Evolutionary conservation across 1,140 invertebrate species (phyloP).

Genomic region (Drosophila kepulauana): DNA sequence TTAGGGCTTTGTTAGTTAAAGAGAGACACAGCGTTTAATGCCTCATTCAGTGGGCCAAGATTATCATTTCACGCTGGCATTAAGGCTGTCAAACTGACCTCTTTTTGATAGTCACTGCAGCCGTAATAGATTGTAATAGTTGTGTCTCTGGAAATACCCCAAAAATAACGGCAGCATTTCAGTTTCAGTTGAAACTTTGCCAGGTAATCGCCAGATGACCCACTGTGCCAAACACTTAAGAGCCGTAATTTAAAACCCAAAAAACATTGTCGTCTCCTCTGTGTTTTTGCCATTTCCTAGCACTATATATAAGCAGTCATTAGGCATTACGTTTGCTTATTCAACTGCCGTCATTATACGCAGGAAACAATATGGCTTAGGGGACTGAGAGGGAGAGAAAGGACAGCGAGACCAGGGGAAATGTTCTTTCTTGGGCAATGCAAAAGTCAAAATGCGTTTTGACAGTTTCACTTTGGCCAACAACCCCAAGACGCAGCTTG

Average conservation of each 20-base stretch:
- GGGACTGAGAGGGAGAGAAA: not conserved
- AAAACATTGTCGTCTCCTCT: not conserved
- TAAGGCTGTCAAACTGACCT: constrained; percentile 35
- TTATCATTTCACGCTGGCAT: constrained; percentile 28
- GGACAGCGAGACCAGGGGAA: not conserved
- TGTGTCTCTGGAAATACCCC: not conserved
- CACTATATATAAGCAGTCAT: not conserved
- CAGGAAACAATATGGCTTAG: constrained; percentile 36
- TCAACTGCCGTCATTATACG: constrained; percentile 52
- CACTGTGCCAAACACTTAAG: constrained; percentile 39
- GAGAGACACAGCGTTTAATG: constrained; percentile 60
- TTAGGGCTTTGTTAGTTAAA: constrained; percentile 64
- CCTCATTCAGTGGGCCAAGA: constrained; percentile 47
- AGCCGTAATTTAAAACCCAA: constrained; percentile 37
- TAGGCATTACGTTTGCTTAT: constrained; percentile 50
- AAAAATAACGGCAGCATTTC: not conserved
- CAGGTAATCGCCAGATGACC: constrained; percentile 48
- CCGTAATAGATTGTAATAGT: constrained; percentile 44
- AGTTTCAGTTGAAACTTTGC: constrained; percentile 22
- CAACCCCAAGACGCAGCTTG: constrained; percentile 20
- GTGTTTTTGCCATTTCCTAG: not conserved
- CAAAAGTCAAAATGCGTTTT: constrained; percentile 69
- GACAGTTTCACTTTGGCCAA: constrained; percentile 56
- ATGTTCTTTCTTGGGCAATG: constrained; percentile 23
- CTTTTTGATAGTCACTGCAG: constrained; percentile 31